Conservation (phyloP, 2,888 invertebrate species). For the Sericinus montela region DNA sequence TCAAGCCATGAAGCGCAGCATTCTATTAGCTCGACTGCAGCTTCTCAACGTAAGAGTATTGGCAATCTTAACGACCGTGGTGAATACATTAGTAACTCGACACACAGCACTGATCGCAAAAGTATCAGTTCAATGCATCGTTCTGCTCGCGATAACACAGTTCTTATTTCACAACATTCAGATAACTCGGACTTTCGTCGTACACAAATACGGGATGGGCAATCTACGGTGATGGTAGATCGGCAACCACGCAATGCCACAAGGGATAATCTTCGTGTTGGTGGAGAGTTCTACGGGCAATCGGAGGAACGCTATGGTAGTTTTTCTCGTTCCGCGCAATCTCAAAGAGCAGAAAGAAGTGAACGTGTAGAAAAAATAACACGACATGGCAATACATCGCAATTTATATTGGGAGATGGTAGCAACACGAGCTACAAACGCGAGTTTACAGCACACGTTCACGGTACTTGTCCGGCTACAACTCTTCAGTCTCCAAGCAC, state of each 20-base stretch:
- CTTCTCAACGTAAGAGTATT: slow-evolving; percentile 89
- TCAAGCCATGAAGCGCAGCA: slow-evolving; percentile 86
- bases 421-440: slow-evolving; percentile 85
- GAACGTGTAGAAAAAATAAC: slow-evolving; percentile 79
- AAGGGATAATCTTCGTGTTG: slow-evolving; percentile 84
- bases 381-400: slow-evolving; percentile 84
- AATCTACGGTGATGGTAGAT: slow-evolving; percentile 76
- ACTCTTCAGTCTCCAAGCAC: slow-evolving; percentile 86
- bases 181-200: slow-evolving; percentile 59
- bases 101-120: slow-evolving; percentile 84
- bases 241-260: slow-evolving; percentile 81
- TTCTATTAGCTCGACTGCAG: slow-evolving; percentile 85
- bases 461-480: slow-evolving; percentile 90
- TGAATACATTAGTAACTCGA: slow-evolving; percentile 82
- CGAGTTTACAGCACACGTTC: slow-evolving; percentile 85
- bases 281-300: slow-evolving; percentile 86
- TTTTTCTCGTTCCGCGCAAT: slow-evolving; percentile 75
- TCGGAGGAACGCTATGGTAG: slow-evolving; percentile 86
- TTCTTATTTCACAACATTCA: slow-evolving; percentile 70
- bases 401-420: slow-evolving; percentile 86
- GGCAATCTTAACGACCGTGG: slow-evolving; percentile 87
- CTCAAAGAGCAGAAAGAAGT: slow-evolving; percentile 55
- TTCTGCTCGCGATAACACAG: slow-evolving; percentile 79
- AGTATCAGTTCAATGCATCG: slow-evolving; percentile 90
- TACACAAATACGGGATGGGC: slow-evolving; percentile 70